Base-by-base conservation (phyloP, 2,888 invertebrate genomes). In the Magallana nippona region DNA sequence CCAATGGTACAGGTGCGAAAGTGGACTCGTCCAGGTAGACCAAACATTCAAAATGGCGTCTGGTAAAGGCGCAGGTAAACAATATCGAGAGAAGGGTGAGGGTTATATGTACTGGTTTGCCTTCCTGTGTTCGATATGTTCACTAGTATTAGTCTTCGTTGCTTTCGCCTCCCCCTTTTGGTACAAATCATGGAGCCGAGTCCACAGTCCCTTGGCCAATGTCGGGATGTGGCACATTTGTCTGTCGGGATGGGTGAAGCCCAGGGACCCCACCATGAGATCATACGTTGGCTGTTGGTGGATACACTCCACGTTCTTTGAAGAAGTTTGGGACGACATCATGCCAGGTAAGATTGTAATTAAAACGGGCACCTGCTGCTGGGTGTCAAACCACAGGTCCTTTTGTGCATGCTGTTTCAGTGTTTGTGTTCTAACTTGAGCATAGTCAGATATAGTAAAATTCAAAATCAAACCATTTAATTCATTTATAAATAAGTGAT, bases 201-300 rank as follows among this genome's bases (percentile, higher is more conserved):
- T 92, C 2, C 91, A 92, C 88, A 92, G 92, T 60, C 89, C 91
- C 1, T 88, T 92, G 77, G 90, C 90, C n/a, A 92, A 90, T 83
- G 90, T 92, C 10, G 92, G 92, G 2, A 85, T 92, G 56, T 92
- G 92, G 92, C 91, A 92, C 79, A 89, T 92, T 62, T 92, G 92
- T 84, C 86, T 92, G 44, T 90, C 91, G 13, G 92, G 92, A 10
- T 92, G 89, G 85, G 89, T 91, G 27, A 92, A 91, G 80, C 92
- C 92, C 1, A 77, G 84, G 17, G 92, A 92, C 57, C 92, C 92
- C 0, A 86, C 84, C 1, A 85, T 92, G 87, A 90, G 91, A 63
- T 90, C 91, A 8, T 92, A 92, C 80, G 92, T 92, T 0, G 92
- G 92, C 1, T 92, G 92, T 84, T 92, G 92, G 92, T 92, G 92